These are phyloP conservation scores for Coenobita brevimanus DNA, from an alignment of 1,140 invertebrate species.

Conservation along the genomic window DNA sequence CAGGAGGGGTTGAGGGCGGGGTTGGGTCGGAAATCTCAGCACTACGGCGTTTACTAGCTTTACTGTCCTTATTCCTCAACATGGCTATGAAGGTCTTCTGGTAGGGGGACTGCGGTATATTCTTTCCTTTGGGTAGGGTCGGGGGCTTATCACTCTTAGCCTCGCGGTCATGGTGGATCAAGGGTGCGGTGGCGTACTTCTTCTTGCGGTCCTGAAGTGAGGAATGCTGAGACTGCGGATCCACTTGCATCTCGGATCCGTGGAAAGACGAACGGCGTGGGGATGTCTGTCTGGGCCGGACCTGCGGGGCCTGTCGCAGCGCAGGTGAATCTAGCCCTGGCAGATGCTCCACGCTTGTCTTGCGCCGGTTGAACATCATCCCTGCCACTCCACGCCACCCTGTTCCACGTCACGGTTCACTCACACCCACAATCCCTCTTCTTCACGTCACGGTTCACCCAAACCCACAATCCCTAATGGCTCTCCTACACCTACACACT, in stretches of 20 bases:
- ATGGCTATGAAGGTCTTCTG: constrained; percentile 69
- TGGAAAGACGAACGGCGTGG: constrained; percentile 58
- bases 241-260: constrained; percentile 33
- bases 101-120: constrained; percentile 56
- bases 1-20: constrained; percentile 1
- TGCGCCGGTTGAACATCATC: constrained; percentile 30
- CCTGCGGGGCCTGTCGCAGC: constrained; percentile 18
- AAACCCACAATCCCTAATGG: no score
- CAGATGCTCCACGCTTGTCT: constrained; percentile 45
- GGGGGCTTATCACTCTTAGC: background rate
- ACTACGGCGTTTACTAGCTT: constrained; percentile 42
- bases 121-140: constrained; percentile 25
- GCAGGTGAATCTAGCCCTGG: background rate
- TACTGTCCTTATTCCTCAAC: constrained; percentile 50
- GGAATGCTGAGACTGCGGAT: background rate
- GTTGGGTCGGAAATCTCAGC: background rate
- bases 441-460: no score
- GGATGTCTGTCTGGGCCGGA: constrained; percentile 2
- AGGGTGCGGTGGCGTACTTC: constrained; percentile 66
- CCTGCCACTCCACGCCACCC: background rate
- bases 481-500: no score
- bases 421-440: no score
- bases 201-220: constrained; percentile 31
- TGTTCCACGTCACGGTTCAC: background rate
- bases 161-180: constrained; percentile 36